A percentile compares a stretch with the other conserved stretches of the same genome.
Evolutionary conservation across 2,113 vertebrate species (phyloP).

Genomic region (Poecilia latipinna): DNA sequence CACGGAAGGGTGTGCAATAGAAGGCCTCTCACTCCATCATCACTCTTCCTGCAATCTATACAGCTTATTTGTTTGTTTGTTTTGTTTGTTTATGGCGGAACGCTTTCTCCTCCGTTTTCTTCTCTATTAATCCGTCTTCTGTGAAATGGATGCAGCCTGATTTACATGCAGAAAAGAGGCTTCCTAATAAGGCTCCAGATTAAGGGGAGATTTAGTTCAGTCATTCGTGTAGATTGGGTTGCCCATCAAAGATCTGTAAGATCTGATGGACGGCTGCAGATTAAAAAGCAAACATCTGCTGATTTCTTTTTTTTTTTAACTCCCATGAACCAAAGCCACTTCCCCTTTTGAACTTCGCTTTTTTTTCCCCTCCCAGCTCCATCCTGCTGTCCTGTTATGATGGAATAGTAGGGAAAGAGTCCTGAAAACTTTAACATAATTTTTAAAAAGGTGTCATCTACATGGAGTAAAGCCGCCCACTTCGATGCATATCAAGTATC

Average conservation of each 20-base stretch:
- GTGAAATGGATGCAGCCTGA: slow-evolving; percentile 83
- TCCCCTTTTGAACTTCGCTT: background rate
- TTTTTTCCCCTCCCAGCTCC: background rate
- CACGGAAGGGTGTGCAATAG: slow-evolving; percentile 49
- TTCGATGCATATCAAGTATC: slow-evolving; percentile 48
- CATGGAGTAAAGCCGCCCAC: slow-evolving; percentile 39
- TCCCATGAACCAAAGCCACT: background rate
- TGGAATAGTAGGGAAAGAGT: slow-evolving; percentile 46
- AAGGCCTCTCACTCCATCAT: slow-evolving; percentile 53
- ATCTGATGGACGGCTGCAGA: slow-evolving; percentile 88
- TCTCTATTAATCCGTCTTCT: slow-evolving; percentile 81
- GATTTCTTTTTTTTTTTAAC: slow-evolving; percentile 66
- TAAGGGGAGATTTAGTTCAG: slow-evolving; percentile 91
- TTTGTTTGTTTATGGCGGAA: slow-evolving; percentile 42
- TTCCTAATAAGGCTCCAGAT: slow-evolving; percentile 90
- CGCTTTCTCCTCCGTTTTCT: slow-evolving; percentile 54
- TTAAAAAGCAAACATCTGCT: slow-evolving; percentile 93
- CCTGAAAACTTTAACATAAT: slow-evolving; percentile 31
- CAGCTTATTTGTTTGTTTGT: slow-evolving; percentile 59
- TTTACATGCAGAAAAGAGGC: slow-evolving; percentile 87
- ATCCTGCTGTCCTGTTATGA: background rate
- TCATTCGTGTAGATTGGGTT: slow-evolving; percentile 86
- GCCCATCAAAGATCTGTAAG: slow-evolving; percentile 88
- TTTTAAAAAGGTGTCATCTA: background rate
- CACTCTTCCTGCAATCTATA: slow-evolving; percentile 57